phyloP scores from a whole-genome alignment of 1,140 invertebrate genomes.

The Batillaria attramentaria region DNA sequence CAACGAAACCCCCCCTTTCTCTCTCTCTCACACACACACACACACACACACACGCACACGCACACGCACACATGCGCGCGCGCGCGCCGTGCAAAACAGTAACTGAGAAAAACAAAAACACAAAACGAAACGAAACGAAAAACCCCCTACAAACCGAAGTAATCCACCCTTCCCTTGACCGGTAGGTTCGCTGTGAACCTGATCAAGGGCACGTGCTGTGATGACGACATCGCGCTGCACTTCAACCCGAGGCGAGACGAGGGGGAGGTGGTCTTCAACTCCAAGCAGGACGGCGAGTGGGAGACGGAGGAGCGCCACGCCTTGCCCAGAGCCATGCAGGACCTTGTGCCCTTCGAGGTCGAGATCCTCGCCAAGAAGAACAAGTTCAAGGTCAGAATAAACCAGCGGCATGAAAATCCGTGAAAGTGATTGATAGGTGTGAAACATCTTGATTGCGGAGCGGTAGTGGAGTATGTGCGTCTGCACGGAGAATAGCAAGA shows the following conservation, averaged over 20 bases:
- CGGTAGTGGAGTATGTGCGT: not conserved
- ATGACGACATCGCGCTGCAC: slow-evolving; percentile 82
- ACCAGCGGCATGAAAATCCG: not conserved
- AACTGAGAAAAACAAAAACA: no score
- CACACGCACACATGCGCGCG: no score
- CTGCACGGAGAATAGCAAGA: no score
- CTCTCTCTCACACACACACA: no score
- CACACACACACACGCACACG: no score
- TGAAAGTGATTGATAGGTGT: not conserved
- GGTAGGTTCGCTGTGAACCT: slow-evolving; percentile 57
- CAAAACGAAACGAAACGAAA: no score
- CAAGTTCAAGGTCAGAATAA: slow-evolving; percentile 78
- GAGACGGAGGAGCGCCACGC: slow-evolving; percentile 79
- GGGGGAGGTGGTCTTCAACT: slow-evolving; percentile 81
- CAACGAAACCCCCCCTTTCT: no score
- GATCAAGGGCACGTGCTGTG: slow-evolving; percentile 47
- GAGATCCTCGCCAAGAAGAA: slow-evolving; percentile 80
- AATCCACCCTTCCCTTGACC: no score
- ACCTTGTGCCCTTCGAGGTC: slow-evolving; percentile 83
- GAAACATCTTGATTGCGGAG: not conserved
- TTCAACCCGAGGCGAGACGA: slow-evolving; percentile 76
- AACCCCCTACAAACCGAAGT: no score
- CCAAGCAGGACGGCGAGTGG: slow-evolving; percentile 77
- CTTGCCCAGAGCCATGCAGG: slow-evolving; percentile 75
- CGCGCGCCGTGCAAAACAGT: no score